These are phyloP conservation scores for Rhyacophila brunnea DNA, from an alignment of 1,140 invertebrate genomes.

Conservation along the genomic window DNA sequence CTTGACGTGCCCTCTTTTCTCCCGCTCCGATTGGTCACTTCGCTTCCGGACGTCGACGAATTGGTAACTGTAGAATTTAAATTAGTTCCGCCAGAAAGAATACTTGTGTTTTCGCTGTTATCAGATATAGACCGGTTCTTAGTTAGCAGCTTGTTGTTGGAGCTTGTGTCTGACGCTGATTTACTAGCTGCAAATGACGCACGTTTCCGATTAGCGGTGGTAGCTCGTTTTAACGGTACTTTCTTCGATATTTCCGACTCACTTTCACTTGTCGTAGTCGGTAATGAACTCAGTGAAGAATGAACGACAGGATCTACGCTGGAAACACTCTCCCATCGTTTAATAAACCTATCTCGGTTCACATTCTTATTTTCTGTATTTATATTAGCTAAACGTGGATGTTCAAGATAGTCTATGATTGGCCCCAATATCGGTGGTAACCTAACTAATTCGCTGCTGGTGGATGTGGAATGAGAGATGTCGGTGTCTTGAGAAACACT, in stretches of 20 bases:
- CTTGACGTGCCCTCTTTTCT: slow-evolving; percentile 42
- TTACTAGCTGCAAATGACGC: slow-evolving; percentile 48
- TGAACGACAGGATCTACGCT: slow-evolving; percentile 66
- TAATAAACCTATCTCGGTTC: slow-evolving; percentile 39
- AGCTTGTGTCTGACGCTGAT: slow-evolving; percentile 51
- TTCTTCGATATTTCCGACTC: slow-evolving; percentile 50
- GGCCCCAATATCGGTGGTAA: slow-evolving; percentile 70
- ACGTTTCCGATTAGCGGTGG: slow-evolving; percentile 45
- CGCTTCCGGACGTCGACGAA: slow-evolving; percentile 51
- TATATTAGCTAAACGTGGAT: slow-evolving; percentile 28
- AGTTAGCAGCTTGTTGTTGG: slow-evolving; percentile 36
- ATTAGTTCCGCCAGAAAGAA: slow-evolving; percentile 47
- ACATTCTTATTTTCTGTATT: slow-evolving; percentile 29
- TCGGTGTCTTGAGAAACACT: slow-evolving; percentile 60
- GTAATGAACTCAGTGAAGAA: slow-evolving; percentile 63
- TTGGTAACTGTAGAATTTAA: slow-evolving; percentile 43
- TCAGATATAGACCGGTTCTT: slow-evolving; percentile 41
- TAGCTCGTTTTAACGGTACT: slow-evolving; percentile 41
- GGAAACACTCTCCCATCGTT: slow-evolving; percentile 57
- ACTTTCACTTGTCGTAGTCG: slow-evolving; percentile 52
- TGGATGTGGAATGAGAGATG: slow-evolving; percentile 53
- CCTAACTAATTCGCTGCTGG: slow-evolving; percentile 56
- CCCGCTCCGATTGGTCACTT: slow-evolving; percentile 43
- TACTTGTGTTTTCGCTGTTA: slow-evolving; percentile 50
- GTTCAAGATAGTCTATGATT: slow-evolving; percentile 57